These are phyloP conservation scores for Centrocercus urophasianus DNA, from an alignment of 2,113 vertebrate genomes.

Conservation along the genomic window DNA sequence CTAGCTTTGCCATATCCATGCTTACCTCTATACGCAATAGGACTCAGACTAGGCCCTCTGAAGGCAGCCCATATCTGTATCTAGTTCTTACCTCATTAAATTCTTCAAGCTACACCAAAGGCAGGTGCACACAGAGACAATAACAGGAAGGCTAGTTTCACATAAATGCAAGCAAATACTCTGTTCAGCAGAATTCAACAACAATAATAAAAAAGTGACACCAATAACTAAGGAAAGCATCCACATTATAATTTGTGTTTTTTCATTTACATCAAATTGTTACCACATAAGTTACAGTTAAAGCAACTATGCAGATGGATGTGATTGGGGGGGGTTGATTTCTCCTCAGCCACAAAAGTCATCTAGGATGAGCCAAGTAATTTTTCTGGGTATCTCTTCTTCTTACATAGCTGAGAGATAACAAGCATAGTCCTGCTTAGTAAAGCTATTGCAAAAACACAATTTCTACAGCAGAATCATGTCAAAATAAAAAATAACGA, in stretches of 20 bases:
- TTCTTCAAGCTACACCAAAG: neutral
- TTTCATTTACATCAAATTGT: neutral
- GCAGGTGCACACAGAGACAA: neutral
- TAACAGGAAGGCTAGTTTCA: neutral
- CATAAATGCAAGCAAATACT: neutral
- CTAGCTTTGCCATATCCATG: neutral
- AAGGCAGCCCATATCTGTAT: neutral
- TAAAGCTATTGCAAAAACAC: neutral
- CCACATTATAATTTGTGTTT: neutral
- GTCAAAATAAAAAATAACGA: neutral
- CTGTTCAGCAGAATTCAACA: neutral
- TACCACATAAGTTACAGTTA: neutral
- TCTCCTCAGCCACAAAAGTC: neutral
- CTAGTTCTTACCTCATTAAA: neutral
- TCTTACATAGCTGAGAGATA: neutral
- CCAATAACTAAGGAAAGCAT: neutral
- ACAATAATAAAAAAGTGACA: neutral
- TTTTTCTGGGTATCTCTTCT: neutral
- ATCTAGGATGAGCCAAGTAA: neutral
- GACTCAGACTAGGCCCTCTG: neutral
- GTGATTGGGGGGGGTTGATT: neutral
- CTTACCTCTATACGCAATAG: neutral
- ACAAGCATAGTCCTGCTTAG: neutral
- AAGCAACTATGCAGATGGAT: neutral
- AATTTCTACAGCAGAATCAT: neutral